Conservation (phyloP, 2,888 invertebrate species). For the Drosophila rubida region DNA sequence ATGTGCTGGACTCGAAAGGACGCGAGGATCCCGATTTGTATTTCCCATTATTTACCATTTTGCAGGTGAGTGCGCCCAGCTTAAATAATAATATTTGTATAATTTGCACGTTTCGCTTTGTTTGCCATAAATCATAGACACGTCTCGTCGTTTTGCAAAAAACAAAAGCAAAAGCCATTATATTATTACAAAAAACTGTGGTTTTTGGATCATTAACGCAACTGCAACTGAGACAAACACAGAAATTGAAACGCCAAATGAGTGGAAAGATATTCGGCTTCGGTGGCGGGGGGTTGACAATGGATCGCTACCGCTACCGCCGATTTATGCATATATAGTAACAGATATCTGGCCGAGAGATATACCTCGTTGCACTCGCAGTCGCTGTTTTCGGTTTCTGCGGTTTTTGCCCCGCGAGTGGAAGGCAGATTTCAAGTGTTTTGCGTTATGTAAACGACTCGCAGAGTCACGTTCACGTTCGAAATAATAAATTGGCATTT, state of each 20-base stretch:
- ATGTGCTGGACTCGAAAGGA: conserved; percentile 85
- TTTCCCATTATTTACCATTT: conserved; percentile 94
- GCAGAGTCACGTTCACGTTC: conserved; percentile 69
- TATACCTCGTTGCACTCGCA: conserved; percentile 14
- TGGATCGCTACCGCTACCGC: conserved; percentile 41
- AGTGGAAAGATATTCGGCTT: too few species aligned
- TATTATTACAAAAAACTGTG: conserved; percentile 40
- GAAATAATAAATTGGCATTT: conserved; percentile 61
- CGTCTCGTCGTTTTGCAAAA: conserved; percentile 57
- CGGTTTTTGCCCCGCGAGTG: conserved; percentile 38
- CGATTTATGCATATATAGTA: conserved; percentile 42
- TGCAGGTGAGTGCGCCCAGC: conserved; percentile 90
- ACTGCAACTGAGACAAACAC: conserved; percentile 44
- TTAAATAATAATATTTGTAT: conserved; percentile 25
- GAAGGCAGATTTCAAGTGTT: conserved; percentile 65
- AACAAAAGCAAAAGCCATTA: conserved; percentile 11
- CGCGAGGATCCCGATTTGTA: conserved; percentile 92
- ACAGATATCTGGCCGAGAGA: conserved; percentile 30
- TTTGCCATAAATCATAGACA: conserved; percentile 15
- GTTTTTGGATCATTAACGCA: conserved; percentile 66
- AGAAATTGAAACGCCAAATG: conserved; percentile 48
- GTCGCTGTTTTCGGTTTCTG: conserved; percentile 41
- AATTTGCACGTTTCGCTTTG: conserved; percentile 61
- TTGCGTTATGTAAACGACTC: conserved; percentile 68
- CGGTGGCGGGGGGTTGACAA: conserved; percentile 1